Evolutionary conservation across 2,797 vertebrate species (phyloP), one percentile per base, ranked within the genome.

Genomic region (Odontamblyopus rebecca): DNA sequence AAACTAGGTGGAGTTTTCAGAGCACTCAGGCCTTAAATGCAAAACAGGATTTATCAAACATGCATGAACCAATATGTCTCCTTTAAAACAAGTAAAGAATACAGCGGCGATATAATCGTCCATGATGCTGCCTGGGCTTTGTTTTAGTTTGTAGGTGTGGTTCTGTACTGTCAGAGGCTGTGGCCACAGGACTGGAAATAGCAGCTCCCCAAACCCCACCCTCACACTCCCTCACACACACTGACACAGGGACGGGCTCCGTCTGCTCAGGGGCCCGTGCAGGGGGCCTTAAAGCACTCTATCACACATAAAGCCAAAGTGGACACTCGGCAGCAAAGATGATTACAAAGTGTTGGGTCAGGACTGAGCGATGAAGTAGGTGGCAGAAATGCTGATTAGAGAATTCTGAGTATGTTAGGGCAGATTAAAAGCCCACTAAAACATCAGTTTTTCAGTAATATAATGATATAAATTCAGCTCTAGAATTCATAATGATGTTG

Each of bases 131-230:
- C 6, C 6, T 11, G 26, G 9, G 35, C 35, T 38, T 38, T 38
- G 35, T 38, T 38, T 38, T 38, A 38, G 35, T 13, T 60, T 15
- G 57, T 16, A 30, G 30, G 60, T 61, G 60, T 12, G 8, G 32
- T 32, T 35, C 61, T 38, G 61, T 15, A 0, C 13, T 60, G 27
- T 60, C 13, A 60, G 27, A 62, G 4, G 32, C 30, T 62, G 61
- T 62, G 60, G 61, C 61, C 32, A n/a, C 61, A 38, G 30, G 23
- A 19, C 32, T n/a, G 30, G 19, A 62, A 62, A 62, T 62, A 62
- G 32, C 32, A 35, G 30, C 30, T 35, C 60, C 60, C 56, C 54
- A 57, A 23, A 27, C n/a, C 23, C 27, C 59, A 61, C 59, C 16
- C 59, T 32, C 29, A 4, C 60, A 3, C 59, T 30, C 29, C 29